These are phyloP conservation scores for Diachasma alloeum DNA, from an alignment of 1,140 invertebrate genomes.

Conservation along the genomic window DNA sequence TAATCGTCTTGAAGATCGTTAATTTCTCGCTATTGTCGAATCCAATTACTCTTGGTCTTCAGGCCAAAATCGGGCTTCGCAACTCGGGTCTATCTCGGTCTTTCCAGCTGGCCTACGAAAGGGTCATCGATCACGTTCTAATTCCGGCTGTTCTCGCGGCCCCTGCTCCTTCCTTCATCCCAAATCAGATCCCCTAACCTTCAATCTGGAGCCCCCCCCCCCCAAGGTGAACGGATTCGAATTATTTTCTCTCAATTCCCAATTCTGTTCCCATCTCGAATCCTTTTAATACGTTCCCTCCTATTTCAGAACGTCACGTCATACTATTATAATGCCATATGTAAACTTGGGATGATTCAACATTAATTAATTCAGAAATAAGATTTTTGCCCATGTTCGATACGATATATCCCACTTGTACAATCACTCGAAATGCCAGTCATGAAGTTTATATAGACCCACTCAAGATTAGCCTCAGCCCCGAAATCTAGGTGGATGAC, in stretches of 20 bases:
- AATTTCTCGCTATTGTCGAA: constrained; percentile 24
- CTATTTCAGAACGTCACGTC: background rate
- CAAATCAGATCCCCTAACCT: background rate
- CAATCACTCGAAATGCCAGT: constrained; percentile 3
- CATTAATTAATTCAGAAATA: background rate
- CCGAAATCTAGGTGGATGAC: constrained; percentile 10
- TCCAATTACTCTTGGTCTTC: constrained; percentile 33
- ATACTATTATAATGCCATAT: background rate
- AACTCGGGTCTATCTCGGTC: constrained; percentile 20
- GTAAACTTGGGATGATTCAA: background rate
- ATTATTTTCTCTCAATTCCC: background rate
- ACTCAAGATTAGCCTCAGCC: background rate
- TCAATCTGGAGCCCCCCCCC: background rate
- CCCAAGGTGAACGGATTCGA: background rate
- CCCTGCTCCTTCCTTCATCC: background rate
- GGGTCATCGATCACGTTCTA: constrained; percentile 31
- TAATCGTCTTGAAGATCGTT: constrained; percentile 19
- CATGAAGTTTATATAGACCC: constrained; percentile 10
- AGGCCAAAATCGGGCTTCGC: constrained; percentile 16
- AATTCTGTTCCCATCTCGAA: background rate
- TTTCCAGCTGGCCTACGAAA: background rate
- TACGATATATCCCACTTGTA: background rate
- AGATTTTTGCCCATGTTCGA: background rate
- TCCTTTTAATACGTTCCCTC: background rate
- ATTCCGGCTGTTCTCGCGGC: constrained; percentile 6